These are phyloP conservation scores for Drosophila truncata DNA, from an alignment of 1,140 invertebrate species.

Conservation along the genomic window DNA sequence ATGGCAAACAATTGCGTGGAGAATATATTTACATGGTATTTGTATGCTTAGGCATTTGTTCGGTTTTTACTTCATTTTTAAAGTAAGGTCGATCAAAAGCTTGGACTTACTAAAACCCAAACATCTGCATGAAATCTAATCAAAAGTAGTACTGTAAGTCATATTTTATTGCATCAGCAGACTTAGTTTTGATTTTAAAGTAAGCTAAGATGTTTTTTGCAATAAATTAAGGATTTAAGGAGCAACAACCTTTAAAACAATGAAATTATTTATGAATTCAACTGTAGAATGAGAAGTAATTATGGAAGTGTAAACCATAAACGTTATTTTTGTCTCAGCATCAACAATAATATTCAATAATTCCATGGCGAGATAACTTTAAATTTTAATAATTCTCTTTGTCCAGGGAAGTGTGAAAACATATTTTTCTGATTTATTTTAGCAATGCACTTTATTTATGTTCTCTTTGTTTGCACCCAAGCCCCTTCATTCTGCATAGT, in stretches of 20 bases:
- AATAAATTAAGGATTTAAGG: background rate
- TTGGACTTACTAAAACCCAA: slow-evolving; percentile 15
- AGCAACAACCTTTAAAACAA: background rate
- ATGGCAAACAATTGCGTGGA: slow-evolving; percentile 54
- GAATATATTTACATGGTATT: slow-evolving; percentile 13
- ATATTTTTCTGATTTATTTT: slow-evolving; percentile 35
- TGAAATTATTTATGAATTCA: background rate
- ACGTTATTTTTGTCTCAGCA: too few relatives aligned
- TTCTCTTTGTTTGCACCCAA: background rate
- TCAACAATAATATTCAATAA: background rate
- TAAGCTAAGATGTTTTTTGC: slow-evolving; percentile 21
- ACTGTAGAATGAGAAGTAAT: background rate
- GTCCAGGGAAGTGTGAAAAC: slow-evolving; percentile 7
- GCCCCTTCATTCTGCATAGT: slow-evolving; percentile 1
- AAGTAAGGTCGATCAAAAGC: slow-evolving; percentile 34
- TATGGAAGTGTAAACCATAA: background rate
- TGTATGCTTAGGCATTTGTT: slow-evolving; percentile 21
- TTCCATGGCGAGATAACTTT: slow-evolving; percentile 1
- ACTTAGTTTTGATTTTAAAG: slow-evolving; percentile 6
- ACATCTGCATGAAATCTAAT: too few relatives aligned
- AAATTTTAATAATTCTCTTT: slow-evolving; percentile 30
- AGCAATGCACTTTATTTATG: slow-evolving; percentile 33
- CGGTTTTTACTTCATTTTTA: slow-evolving; percentile 3
- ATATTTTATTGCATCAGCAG: slow-evolving; percentile 35
- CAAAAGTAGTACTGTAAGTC: background rate